Evolutionary conservation across 2,797 vertebrate genomes (phyloP).

Genomic region (Pseudochromis fuscus): DNA sequence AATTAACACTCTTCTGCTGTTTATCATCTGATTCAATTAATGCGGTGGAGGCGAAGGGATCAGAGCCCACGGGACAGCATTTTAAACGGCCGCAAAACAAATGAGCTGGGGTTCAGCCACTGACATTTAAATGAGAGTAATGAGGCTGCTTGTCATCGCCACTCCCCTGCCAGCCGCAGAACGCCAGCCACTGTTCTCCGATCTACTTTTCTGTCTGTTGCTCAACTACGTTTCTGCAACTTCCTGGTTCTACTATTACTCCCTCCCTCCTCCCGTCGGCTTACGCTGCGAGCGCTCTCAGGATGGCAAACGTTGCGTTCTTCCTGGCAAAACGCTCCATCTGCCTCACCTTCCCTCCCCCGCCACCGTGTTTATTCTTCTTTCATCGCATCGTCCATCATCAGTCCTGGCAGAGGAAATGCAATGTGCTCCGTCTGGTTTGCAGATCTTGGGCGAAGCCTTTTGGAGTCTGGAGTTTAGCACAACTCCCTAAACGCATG

Average conservation of each 20-base stretch:
- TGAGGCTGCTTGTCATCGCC: constrained; percentile 71
- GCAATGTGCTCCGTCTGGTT: constrained; percentile 47
- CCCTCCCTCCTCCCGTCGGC: constrained; percentile 1
- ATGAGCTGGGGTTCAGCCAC: constrained; percentile 72
- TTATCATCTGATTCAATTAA: constrained; percentile 79
- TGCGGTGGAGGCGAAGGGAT: constrained; percentile 54
- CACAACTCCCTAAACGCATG: constrained; percentile 46
- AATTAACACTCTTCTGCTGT: constrained; percentile 71
- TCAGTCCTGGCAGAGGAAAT: constrained; percentile 51
- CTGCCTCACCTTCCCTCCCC: constrained; percentile 47
- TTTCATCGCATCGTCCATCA: constrained; percentile 56
- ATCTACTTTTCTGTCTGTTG: neutral
- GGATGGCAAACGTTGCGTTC: constrained; percentile 36
- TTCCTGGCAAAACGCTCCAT: constrained; percentile 25
- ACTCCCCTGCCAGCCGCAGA: constrained; percentile 28
- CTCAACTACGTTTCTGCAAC: constrained; percentile 27
- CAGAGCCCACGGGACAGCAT: constrained; percentile 54
- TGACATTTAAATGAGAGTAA: constrained; percentile 83
- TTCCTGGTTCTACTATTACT: constrained; percentile 17
- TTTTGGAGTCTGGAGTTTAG: constrained; percentile 42
- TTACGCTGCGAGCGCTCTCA: constrained; percentile 15
- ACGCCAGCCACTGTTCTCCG: constrained; percentile 14
- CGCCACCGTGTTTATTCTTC: constrained; percentile 52
- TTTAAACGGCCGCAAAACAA: constrained; percentile 76
- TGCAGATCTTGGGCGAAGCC: constrained; percentile 53